Evolutionary conservation across 2,113 vertebrate genomes (phyloP), one percentile per base, ranked within the genome.

Genomic region (Brachyhypopomus gauderio): DNA sequence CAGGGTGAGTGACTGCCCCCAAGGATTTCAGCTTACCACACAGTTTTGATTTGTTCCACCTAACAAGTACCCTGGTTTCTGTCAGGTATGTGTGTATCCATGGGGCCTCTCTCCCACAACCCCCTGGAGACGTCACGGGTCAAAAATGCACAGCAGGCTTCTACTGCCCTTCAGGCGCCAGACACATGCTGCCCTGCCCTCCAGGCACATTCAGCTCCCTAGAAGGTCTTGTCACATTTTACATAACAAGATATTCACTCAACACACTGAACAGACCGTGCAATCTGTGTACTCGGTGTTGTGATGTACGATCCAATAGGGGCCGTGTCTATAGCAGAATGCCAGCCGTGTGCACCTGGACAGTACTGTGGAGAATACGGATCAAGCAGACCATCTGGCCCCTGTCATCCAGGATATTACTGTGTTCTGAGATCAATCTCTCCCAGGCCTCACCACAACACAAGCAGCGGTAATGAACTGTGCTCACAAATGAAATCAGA

Each of bases 131-230:
- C 27, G 75, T 75, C 9, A 91, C 83, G 19, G 95, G 95, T 41
- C 85, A 92, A 0, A 92, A 85, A 0, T 97, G 96, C 34, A 90
- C 94, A 7, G 89, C 93, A 2, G 95, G 96, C 72, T 94, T 92
- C 84, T 94, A 90, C 82, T 97, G 96, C 77, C 89, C 88, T 16
- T 23, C 79, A 87, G 95, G 94, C 69, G 92, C 93, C 86, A 90
- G 64, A 84, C 88, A 87, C 70, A 93, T 94, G 88, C 87, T 91
- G 78, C 91, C 91, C 0, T 97, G 96, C 75, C 93, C 94, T 38
- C 86, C 91, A 7, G 95, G 96, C 71, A 94, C 90, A 55, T 95
- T 94, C 58, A 91, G 90, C 89, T 91, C 92, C 14, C 77, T 80
- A 75, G 85, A 92, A 38, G 93, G 93, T 94, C 16, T 64, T 59